Evolutionary conservation across 2,888 invertebrate genomes (phyloP), one percentile per base, ranked within the genome.

Genomic region (Camponotus fellah): DNA sequence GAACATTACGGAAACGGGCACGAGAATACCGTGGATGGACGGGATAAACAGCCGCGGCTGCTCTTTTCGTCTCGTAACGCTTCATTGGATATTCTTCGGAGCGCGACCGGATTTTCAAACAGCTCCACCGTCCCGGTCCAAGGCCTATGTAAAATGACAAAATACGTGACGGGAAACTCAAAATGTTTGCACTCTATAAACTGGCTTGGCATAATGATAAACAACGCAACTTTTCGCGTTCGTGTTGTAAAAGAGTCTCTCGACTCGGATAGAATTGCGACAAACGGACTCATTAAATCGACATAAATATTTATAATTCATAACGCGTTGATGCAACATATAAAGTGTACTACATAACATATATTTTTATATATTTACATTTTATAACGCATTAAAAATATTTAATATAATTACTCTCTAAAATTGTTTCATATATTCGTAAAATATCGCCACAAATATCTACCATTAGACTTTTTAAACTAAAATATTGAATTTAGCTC

Each of bases 81-180:
- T 77, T 90, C 88, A 62, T 88, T 87, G 77, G 76, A 86, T 86
- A 87, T 90, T 90, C 90, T 68, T 69, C 34, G 60, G 34, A 84
- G 77, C 86, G 75, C 60, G 40, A 26, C 37, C 74, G 84, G 82
- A 90, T 88, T 90, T 90, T 69, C 82, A 77, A 77, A 40, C 21
- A 62, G 68, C 62, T 86, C 34, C 56, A 58, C 56, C 60, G 58
- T 34, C 43, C 26, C 40, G 8, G 84, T 26, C 56, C 77, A 69
- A 76, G 75, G 53, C 75, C 69, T 74, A 53, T 49, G 46, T 71
- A 82, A 84, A 74, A 82, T 82, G 77, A 84, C 53, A 68, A 62
- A 72, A 65, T 83, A 83, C 85, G 85, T 77, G 85, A 77, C 77
- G n/a, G 21, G 84, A 72, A 85, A 77, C n/a, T 71, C 49, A 40